Evolutionary conservation across 1,140 invertebrate species (phyloP), one percentile per base, ranked within the genome.

Genomic region (Drosophila serrata): DNA sequence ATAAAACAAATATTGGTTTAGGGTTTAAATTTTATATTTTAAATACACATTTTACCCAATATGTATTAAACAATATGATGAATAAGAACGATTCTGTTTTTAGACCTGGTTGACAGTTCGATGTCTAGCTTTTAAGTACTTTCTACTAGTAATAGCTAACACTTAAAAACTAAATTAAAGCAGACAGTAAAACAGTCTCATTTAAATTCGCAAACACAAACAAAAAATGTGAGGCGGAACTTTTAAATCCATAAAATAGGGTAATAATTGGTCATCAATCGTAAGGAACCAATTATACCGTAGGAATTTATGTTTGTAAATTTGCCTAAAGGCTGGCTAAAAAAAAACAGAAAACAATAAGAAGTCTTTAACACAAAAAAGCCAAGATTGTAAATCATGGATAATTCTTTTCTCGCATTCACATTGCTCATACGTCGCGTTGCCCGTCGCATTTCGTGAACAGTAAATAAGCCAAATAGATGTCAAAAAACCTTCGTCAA

Each of bases 401-500:
- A 22, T 73, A 46, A 53, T 72, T 45, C 39, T 33, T 24, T 13
- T 70, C 45, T 37, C 31, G 35, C 45, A 31, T 33, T 37, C 55
- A 27, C 33, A 33, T 74, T 75, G 60, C 49, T 74, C 31, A 70
- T 51, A 81, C 65, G 65, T 35, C 65, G 12, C 35, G 51, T 63
- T 51, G 40, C 22, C 63, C 29, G 58, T 42, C 46, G 74, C 58
- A 45, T 69, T 60, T 58, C 55, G 61, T 72, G 59, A 75, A 31
- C 65, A 24, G 19, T 31, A 77, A 88, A 79, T 79, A 59, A 65
- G 65, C 58, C 79, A 73, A 75, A 64, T 68, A 82, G 79, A 60
- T 79, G 84, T 79, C 79, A 59, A 82, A 82, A 82, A 63, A 57
- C 58, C 40, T 65, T 76, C 63, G 45, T 63, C 81, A 63, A 61